phyloP scores from a whole-genome alignment of 2,113 vertebrate species.

The Protomyctophum bolini region DNA sequence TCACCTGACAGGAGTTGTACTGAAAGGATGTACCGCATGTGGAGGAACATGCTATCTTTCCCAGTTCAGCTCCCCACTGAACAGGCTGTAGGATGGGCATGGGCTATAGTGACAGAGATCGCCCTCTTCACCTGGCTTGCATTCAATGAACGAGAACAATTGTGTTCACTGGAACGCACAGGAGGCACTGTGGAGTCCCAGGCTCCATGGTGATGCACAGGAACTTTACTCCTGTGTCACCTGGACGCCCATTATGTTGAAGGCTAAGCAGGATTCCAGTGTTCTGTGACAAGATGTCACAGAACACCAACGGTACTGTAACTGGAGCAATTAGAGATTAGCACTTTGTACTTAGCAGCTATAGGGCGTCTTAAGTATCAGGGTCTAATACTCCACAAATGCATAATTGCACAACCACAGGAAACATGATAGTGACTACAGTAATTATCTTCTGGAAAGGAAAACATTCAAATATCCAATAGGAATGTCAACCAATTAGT shows the following conservation, averaged over 20 bases:
- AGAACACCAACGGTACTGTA: background rate
- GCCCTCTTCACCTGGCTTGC: background rate
- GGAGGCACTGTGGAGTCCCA: too few relatives aligned
- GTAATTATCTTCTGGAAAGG: conserved; percentile 20
- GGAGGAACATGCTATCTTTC: too few relatives aligned
- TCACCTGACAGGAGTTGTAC: too few relatives aligned
- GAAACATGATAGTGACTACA: conserved; percentile 21
- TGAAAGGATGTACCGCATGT: too few relatives aligned
- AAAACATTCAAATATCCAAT: conserved; percentile 1
- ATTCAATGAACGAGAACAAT: too few relatives aligned
- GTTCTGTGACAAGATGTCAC: conserved; percentile 1
- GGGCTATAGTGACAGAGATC: background rate
- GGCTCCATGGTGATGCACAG: too few relatives aligned
- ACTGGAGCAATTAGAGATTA: conserved; percentile 2
- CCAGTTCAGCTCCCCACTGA: too few relatives aligned
- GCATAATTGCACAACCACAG: conserved; percentile 19
- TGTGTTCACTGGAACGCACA: too few relatives aligned
- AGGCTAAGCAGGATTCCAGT: background rate
- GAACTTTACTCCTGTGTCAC: too few relatives aligned
- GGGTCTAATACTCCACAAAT: conserved; percentile 25
- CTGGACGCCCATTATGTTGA: too few relatives aligned
- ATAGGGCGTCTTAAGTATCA: background rate
- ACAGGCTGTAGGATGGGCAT: background rate
- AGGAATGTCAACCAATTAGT: background rate
- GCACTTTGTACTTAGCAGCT: conserved; percentile 5